Evolutionary conservation across 1,140 invertebrate species (phyloP).

Genomic region (Pararge aegeria): DNA sequence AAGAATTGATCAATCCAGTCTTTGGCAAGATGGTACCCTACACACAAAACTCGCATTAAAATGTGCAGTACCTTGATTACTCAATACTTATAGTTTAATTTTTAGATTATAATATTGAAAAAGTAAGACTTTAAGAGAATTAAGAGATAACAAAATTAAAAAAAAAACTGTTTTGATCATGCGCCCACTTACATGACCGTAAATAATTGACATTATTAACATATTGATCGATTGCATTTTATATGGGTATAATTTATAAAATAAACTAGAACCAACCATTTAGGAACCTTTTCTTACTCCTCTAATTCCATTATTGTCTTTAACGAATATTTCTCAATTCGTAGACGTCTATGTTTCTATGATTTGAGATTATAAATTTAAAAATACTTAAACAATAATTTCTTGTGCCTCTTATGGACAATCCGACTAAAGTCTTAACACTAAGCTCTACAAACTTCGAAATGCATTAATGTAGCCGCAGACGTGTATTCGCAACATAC

Average conservation of each 20-base stretch:
- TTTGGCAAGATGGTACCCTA: conserved; percentile 27
- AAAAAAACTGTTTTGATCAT: too few relatives aligned
- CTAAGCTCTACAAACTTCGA: conserved; percentile 9
- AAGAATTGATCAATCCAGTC: conserved; percentile 27
- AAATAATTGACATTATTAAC: too few relatives aligned
- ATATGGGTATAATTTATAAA: too few relatives aligned
- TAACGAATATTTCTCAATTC: too few relatives aligned
- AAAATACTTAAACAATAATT: neutral
- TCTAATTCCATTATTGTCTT: too few relatives aligned
- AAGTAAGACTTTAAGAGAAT: too few relatives aligned
- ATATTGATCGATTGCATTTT: too few relatives aligned
- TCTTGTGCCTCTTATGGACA: neutral
- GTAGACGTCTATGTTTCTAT: neutral
- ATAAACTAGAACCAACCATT: too few relatives aligned
- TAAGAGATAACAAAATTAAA: neutral
- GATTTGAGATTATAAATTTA: neutral
- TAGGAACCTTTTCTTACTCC: too few relatives aligned
- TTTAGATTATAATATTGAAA: neutral
- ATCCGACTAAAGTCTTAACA: neutral
- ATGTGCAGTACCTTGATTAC: neutral
- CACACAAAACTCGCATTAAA: neutral
- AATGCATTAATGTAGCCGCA: conserved; percentile 17
- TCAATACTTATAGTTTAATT: neutral
- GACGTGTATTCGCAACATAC: neutral
- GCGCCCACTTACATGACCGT: too few relatives aligned